phyloP scores from a whole-genome alignment of 2,113 vertebrate genomes.

The Syngnathus scovelli region DNA sequence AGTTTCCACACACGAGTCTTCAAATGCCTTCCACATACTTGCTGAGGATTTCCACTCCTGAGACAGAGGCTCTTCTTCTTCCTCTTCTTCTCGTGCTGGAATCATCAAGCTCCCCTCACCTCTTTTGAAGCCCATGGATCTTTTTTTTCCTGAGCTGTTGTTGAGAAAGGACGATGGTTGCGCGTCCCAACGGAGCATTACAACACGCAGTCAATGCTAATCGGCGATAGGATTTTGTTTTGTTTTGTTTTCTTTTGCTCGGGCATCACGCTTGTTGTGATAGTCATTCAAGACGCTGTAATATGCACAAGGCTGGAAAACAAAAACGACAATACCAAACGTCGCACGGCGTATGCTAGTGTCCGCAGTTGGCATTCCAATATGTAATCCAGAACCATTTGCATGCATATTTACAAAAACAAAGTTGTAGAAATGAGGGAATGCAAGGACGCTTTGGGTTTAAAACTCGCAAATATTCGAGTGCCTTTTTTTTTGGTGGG shows the following conservation, averaged over 20 bases:
- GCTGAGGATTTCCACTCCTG: slow-evolving; percentile 1
- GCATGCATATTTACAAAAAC: neutral
- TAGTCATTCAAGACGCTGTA: neutral
- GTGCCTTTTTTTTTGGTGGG: no score
- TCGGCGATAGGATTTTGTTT: neutral
- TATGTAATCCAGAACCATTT: neutral
- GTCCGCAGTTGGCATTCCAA: neutral
- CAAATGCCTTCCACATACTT: neutral
- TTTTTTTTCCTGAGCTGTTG: neutral
- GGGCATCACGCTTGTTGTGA: neutral
- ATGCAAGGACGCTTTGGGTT: no score
- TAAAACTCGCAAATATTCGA: no score
- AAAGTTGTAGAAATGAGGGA: no score
- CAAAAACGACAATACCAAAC: neutral
- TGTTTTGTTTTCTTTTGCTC: neutral
- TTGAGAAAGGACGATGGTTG: neutral
- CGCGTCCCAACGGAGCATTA: neutral
- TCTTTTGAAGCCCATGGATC: neutral
- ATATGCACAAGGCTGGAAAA: neutral
- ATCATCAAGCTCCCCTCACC: neutral
- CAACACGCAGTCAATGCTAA: neutral
- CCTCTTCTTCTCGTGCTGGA: neutral
- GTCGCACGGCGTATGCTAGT: neutral
- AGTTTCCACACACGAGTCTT: neutral
- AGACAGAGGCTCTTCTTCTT: neutral